Conservation (phyloP, 2,113 vertebrate genomes). For the Antechinus stuartii region DNA sequence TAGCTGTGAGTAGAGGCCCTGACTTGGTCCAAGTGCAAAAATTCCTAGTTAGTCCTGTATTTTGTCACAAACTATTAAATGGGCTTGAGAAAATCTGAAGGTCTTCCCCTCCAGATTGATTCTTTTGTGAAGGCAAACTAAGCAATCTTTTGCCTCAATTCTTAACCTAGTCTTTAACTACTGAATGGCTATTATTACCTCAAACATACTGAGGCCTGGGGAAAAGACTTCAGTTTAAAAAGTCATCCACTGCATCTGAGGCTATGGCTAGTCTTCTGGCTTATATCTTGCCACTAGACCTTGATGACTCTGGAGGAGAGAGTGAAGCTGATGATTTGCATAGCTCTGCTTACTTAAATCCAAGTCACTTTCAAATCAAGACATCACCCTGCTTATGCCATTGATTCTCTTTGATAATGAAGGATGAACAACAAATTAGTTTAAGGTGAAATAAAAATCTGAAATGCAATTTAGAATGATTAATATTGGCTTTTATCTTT, state of each 20-base stretch:
- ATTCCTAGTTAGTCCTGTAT: not conserved
- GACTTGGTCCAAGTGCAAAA: not conserved
- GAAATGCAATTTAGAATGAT: constrained; percentile 18
- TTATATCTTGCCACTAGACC: not conserved
- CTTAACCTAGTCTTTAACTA: not conserved
- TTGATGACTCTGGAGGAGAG: not conserved
- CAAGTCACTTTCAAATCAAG: not conserved
- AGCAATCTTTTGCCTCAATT: not conserved
- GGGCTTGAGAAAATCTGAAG: not conserved
- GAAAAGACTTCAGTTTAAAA: not conserved
- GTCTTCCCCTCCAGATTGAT: not conserved
- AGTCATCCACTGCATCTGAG: not conserved
- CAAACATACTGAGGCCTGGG: not conserved
- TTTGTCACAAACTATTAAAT: not conserved
- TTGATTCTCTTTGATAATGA: not conserved
- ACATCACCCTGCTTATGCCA: not conserved
- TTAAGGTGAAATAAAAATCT: constrained; percentile 47
- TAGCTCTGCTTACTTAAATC: not conserved
- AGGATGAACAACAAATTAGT: not conserved
- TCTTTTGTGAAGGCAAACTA: not conserved
- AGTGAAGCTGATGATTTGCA: not conserved
- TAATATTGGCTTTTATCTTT: constrained; percentile 25
- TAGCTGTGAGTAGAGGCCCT: not conserved
- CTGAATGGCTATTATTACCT: not conserved
- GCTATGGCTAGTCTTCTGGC: not conserved